Evolutionary conservation across 2,113 vertebrate genomes (phyloP), one percentile per base, ranked within the genome.

Genomic region (Cyanoderma ruficeps): DNA sequence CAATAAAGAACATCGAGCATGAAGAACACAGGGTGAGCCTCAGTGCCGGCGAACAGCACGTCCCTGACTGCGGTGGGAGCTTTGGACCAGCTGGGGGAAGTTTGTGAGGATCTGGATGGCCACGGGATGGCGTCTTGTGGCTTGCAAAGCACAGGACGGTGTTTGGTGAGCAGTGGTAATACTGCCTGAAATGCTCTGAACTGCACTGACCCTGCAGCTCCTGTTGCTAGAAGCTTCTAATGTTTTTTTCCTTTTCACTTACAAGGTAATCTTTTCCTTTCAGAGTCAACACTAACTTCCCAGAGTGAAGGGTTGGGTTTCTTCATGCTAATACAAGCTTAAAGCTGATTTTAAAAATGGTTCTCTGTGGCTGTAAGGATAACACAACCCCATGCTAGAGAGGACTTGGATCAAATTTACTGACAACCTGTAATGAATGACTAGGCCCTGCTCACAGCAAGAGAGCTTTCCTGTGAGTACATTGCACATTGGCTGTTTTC

Each of bases 21-120:
- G 1, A 2, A 4, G 42, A 16, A 2, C 33, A 28, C 2, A 5
- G 0, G 3, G 14, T 1, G 10, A 31, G 33, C 9, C 0, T 1
- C 30, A 17, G 39, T 0, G 20, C 18, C 39, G 2, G 57, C 10
- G 1, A 59, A 3, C 87, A 22, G 57, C 11, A 2, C 50, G 35
- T 23, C 55, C 35, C 63, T 20, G 63, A 1, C 39, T 4, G 30
- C 1, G 46, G 4, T 3, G 52, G 39, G 28, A 28, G 33, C 59
- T 46, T 9, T 3, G 63, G 63, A 8, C 7, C 39, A 27, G 68
- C 21, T 1, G 21, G 2, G 77, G 31, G 71, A 10, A 23, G 39
- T 2, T 46, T 5, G 2, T 8, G 76, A n/a, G 15, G 60, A 21
- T 8, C 11, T 3, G 68, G n/a, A 27, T 77, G 90, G 61, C 96